Evolutionary conservation across 2,888 invertebrate genomes (phyloP).

Genomic region (Cheilosia vernalis): DNA sequence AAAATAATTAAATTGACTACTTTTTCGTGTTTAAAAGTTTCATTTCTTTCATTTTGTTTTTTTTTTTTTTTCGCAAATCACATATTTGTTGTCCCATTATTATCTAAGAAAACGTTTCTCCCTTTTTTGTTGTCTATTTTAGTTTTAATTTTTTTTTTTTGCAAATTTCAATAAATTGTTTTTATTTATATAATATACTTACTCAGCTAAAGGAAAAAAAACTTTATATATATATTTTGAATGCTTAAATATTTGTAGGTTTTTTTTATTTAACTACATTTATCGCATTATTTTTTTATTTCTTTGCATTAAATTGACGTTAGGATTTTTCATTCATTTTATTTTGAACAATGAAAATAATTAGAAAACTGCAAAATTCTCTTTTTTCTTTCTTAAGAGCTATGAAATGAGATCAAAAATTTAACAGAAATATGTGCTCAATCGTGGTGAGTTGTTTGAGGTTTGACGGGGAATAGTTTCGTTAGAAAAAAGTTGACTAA

Average conservation of each 20-base stretch:
- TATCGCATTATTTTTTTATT: constrained; percentile 60
- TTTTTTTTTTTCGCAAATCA: constrained; percentile 61
- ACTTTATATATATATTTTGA: constrained; percentile 15
- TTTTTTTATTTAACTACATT: constrained; percentile 60
- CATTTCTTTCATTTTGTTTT: constrained; percentile 8
- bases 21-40: constrained; percentile 12
- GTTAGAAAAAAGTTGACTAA: no score
- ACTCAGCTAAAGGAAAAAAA: constrained; percentile 3
- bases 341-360: constrained; percentile 24
- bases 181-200: constrained; percentile 32
- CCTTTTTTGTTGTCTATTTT: constrained; percentile 10
- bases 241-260: constrained; percentile 21
- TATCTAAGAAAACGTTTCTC: constrained; percentile 55
- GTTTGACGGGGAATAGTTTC: not conserved
- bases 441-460: constrained; percentile 11
- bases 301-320: constrained; percentile 69
- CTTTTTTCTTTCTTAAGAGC: constrained; percentile 62
- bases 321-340: constrained; percentile 64
- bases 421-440: constrained; percentile 18
- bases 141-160: constrained; percentile 13
- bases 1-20: constrained; percentile 69
- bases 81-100: constrained; percentile 62
- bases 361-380: constrained; percentile 59
- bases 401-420: constrained; percentile 36
- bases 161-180: constrained; percentile 22